A percentile compares a stretch with the other conserved stretches of the same genome.
These are phyloP conservation scores for Camptogramma bilineatum DNA, from an alignment of 2,888 invertebrate species.

Conservation along the genomic window DNA sequence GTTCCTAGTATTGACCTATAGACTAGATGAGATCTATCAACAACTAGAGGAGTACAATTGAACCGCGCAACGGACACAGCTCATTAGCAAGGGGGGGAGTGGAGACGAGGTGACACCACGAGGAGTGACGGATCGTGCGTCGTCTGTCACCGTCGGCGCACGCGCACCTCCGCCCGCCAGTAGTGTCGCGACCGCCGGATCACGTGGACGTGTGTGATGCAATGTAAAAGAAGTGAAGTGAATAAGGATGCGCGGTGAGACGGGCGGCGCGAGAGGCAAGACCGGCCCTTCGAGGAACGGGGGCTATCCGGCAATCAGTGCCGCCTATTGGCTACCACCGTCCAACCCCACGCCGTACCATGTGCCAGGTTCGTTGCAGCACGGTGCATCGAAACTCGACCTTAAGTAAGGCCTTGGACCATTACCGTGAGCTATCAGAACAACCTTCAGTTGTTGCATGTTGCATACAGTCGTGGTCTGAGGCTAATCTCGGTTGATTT, in stretches of 20 bases:
- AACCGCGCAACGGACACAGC: constrained; percentile 65
- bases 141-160: constrained; percentile 68
- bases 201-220: constrained; percentile 71
- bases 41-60: constrained; percentile 39
- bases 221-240: constrained; percentile 70
- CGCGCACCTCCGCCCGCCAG: constrained; percentile 76
- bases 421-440: not conserved
- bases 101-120: constrained; percentile 68
- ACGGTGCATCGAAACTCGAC: constrained; percentile 38
- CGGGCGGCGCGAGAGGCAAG: constrained; percentile 77
- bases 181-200: constrained; percentile 76
- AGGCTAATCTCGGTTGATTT: constrained; percentile 19
- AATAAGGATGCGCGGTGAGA: constrained; percentile 81
- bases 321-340: constrained; percentile 94
- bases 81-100: constrained; percentile 69
- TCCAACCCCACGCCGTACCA: constrained; percentile 92
- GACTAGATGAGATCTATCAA: constrained; percentile 25
- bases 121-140: constrained; percentile 80
- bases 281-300: constrained; percentile 64
- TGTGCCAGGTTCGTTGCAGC: constrained; percentile 89
- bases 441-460: not conserved
- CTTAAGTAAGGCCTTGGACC: constrained; percentile 35
- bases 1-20: constrained; percentile 9
- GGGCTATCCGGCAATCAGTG: constrained; percentile 91
- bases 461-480: constrained; percentile 11